These are phyloP conservation scores for Epizoanthus scotinus DNA, from an alignment of 92 coral and sea anemone genomes.

Conservation along the genomic window DNA sequence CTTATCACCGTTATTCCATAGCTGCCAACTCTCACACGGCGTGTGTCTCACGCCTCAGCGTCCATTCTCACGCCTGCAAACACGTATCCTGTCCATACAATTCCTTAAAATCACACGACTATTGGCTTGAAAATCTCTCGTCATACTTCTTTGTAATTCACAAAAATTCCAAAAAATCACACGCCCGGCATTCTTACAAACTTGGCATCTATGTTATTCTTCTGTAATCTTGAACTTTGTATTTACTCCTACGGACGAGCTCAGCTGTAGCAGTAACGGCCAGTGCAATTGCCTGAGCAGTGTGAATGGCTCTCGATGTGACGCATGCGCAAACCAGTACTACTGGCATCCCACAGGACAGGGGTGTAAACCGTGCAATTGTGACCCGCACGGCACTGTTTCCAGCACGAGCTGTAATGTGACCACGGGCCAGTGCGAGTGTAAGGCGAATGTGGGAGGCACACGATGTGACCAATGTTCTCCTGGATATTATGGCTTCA, in stretches of 20 bases:
- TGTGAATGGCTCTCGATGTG: slow-evolving; percentile 78
- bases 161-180: too few relatives aligned
- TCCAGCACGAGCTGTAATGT: slow-evolving; percentile 67
- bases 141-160: too few relatives aligned
- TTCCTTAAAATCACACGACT: too few relatives aligned
- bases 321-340: slow-evolving; percentile 68
- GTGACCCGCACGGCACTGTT: slow-evolving; percentile 68
- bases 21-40: too few relatives aligned
- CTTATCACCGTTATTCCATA: too few relatives aligned
- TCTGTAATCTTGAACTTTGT: not conserved
- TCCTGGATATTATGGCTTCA: slow-evolving; percentile 84
- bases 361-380: slow-evolving; percentile 81
- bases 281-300: slow-evolving; percentile 80
- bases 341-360: slow-evolving; percentile 86
- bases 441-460: slow-evolving; percentile 87
- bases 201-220: too few relatives aligned
- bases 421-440: slow-evolving; percentile 80
- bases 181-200: too few relatives aligned
- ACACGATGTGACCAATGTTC: slow-evolving; percentile 74
- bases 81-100: too few relatives aligned
- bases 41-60: too few relatives aligned
- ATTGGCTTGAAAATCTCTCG: too few relatives aligned
- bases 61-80: too few relatives aligned
- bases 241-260: slow-evolving; percentile 53
- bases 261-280: slow-evolving; percentile 77